Base-by-base conservation (phyloP, 2,113 vertebrate genomes). In the Semicossyphus pulcher region DNA sequence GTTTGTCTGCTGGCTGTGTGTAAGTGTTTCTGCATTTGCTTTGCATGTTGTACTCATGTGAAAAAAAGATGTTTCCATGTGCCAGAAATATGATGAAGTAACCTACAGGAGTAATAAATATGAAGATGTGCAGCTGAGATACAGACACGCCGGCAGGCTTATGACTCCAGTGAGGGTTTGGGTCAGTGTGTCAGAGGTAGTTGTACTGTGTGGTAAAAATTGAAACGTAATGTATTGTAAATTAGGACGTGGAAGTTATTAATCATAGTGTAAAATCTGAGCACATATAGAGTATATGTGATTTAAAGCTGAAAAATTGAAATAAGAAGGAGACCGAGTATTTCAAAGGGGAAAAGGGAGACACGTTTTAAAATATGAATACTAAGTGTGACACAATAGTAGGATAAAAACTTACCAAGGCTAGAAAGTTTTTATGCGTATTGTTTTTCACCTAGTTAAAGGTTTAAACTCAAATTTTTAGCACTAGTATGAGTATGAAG, bases 1-100 rank as follows among this genome's bases (percentile, higher is more conserved):
- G 37, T 76, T 53, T 39, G 47, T 56, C 44, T 49, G 23, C 54
- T 52, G 49, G 28, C 39, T 76, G 21, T 76, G 57, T 56, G 15
- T n/a, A 44, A 59, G 21, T 47, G 20, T 79, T 18, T 45, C 20
- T 42, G 25, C 31, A 3, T 51, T 44, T 56, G 18, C 18, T 15
- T 28, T 52, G 31, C 34, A 32, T 64, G 31, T 20, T 23, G 52
- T 29, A 8, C 5, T 37, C 3, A n/a, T 54, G 12, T 20, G 29
- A 3, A 21, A 14, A 16, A 7, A 14, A 1, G 51, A 8, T 36
- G 8, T 67, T 60, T 51, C 34, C 66, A 21, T 42, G 25, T n/a
- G 10, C 47, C 52, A 72, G 11, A 16, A 72, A 44, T 64, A 51
- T n/a, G 15, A 61, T 56, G 66, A 51, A 56, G 58, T n/a, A n/a